Percentiles rank a stretch among this genome's conserved stretches.
These are phyloP conservation scores for Lucilia cuprina DNA, from an alignment of 1,140 invertebrate species.

Conservation along the genomic window DNA sequence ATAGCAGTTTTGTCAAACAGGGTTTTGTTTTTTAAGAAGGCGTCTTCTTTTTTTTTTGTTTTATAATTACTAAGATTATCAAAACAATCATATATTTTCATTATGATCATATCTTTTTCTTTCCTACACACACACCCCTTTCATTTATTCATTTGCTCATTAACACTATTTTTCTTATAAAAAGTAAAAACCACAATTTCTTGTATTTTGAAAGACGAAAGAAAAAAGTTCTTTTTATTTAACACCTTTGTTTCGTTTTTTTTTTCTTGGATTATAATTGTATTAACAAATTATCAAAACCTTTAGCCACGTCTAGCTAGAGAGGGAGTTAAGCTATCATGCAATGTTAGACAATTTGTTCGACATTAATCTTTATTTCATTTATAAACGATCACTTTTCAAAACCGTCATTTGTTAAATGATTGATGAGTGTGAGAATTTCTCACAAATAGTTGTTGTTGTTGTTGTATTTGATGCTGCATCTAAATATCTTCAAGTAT, in stretches of 20 bases:
- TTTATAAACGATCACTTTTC: no score
- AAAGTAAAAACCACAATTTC: not conserved
- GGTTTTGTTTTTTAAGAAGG: not conserved
- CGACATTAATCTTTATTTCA: no score
- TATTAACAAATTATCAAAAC: conserved; percentile 7
- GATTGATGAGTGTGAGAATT: not conserved
- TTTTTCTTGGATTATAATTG: no score
- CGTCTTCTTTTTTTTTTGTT: not conserved
- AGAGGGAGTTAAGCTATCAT: no score
- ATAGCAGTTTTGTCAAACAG: not conserved
- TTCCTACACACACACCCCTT: not conserved
- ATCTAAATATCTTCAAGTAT: not conserved
- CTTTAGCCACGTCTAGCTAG: not conserved
- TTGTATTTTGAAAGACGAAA: not conserved
- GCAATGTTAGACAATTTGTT: no score
- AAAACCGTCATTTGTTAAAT: no score
- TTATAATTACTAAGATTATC: not conserved
- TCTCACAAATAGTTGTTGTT: no score
- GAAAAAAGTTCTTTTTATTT: not conserved
- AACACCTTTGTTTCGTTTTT: conserved; percentile 12
- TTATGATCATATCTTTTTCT: not conserved
- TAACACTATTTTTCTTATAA: not conserved
- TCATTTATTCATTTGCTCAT: not conserved
- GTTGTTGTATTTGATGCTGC: no score
- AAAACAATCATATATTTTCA: conserved; percentile 1